Evolutionary conservation across 2,888 invertebrate species (phyloP), one percentile per base, ranked within the genome.

Genomic region (Acleris cristana): DNA sequence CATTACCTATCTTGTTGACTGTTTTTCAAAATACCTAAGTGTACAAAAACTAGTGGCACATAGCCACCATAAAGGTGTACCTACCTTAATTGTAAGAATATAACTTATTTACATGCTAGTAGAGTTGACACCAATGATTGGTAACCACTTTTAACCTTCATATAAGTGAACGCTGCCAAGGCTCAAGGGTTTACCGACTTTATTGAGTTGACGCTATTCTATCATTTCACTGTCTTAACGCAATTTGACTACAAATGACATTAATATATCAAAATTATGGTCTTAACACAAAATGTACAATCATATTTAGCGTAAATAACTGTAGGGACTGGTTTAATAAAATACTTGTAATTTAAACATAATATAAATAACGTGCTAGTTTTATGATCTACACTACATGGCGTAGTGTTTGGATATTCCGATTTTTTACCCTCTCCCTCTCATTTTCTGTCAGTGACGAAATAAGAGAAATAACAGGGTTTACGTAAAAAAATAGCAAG

Each of bases 1-100:
- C 19, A 51, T 63, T 67, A 63, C 67, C 57, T 63, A 58, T 58
- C 58, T 61, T 67, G 67, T 61, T 66, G 63, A 67, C 67, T 67
- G 67, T 63, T 62, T 58, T 67, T 67, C 48, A 63, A 62, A 58
- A 67, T 63, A 58, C 63, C 57, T 67, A 67, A 67, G 58, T 67
- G 53, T 67, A 67, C 67, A 67, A 67, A 67, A 67, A 67, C 67
- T 63, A 59, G 67, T 67, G 67, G 67, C 67, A 67, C 52, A 40
- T 18, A 48, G 67, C 67, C 67, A 67, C 67, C 57, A 62, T 67
- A 63, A 67, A 67, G 67, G 62, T 67, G 49, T 67, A 63, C 53
- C 58, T 67, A 67, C 58, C 62, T 67, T 63, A 67, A 67, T 62
- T 63, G 44, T 58, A 65, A 63, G 65, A 69, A 58, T 65, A 69